Evolutionary conservation across 2,888 invertebrate species (phyloP).

Genomic region (Xylophagus ater): DNA sequence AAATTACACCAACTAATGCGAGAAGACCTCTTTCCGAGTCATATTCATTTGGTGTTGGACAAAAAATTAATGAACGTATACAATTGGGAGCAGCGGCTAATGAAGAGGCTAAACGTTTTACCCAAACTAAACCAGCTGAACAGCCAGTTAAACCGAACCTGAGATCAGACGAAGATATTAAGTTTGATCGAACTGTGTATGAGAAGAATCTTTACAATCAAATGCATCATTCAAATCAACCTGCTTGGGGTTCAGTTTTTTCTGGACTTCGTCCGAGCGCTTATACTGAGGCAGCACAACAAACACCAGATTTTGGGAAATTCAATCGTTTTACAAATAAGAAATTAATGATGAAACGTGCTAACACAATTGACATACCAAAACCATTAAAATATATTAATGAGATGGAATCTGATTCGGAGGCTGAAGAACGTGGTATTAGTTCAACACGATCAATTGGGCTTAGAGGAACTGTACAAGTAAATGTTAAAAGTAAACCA

Average conservation of each 20-base stretch:
- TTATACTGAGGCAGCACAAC: slow-evolving; percentile 19
- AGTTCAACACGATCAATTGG: slow-evolving; percentile 39
- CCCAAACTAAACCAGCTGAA: slow-evolving; percentile 1
- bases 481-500: slow-evolving; percentile 40
- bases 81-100: neutral
- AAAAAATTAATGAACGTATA: neutral
- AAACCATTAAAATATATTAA: slow-evolving; percentile 44
- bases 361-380: slow-evolving; percentile 82
- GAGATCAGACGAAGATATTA: too few species aligned
- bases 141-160: neutral
- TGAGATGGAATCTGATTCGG: slow-evolving; percentile 43
- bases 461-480: slow-evolving; percentile 47
- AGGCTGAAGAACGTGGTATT: slow-evolving; percentile 29
- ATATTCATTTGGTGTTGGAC: slow-evolving; percentile 21
- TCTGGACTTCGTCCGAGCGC: slow-evolving; percentile 15
- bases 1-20: slow-evolving; percentile 2
- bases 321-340: slow-evolving; percentile 41
- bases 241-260: slow-evolving; percentile 6
- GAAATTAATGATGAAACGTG: slow-evolving; percentile 71
- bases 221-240: slow-evolving; percentile 13
- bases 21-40: slow-evolving; percentile 23
- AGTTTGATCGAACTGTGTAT: slow-evolving; percentile 8
- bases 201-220: slow-evolving; percentile 19
- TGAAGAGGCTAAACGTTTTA: neutral
- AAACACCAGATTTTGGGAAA: slow-evolving; percentile 33